phyloP scores from a whole-genome alignment of 2,113 vertebrate genomes.

The Forbesichthys agassizii region DNA sequence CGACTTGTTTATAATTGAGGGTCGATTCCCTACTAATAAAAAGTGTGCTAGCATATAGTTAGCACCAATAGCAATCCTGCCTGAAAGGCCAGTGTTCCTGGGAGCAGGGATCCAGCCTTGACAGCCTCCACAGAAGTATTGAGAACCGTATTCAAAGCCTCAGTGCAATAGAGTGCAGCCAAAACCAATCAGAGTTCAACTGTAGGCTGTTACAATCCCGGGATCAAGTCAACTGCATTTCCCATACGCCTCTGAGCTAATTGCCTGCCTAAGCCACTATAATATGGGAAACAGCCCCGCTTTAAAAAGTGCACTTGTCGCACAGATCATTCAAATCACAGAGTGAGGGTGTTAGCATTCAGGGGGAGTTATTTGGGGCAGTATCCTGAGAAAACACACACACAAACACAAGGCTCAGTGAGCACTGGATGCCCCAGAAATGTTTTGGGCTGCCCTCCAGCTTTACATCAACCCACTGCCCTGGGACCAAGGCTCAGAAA shows the following conservation, averaged over 20 bases:
- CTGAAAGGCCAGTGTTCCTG: slow-evolving; percentile 7
- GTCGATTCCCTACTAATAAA: neutral
- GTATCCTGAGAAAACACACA: slow-evolving; percentile 2
- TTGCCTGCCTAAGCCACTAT: neutral
- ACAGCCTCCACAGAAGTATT: neutral
- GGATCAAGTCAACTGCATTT: slow-evolving; percentile 23
- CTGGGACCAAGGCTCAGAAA: slow-evolving; percentile 18
- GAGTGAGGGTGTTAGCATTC: neutral
- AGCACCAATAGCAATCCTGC: neutral
- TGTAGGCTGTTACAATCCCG: neutral
- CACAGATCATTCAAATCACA: slow-evolving; percentile 60
- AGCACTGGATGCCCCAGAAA: slow-evolving; percentile 61
- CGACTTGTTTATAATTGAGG: slow-evolving; percentile 4
- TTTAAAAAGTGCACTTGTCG: slow-evolving; percentile 32
- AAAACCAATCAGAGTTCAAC: neutral
- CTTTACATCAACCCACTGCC: slow-evolving; percentile 58
- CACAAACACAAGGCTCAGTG: slow-evolving; percentile 19
- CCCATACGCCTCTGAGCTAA: slow-evolving; percentile 25
- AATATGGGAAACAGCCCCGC: slow-evolving; percentile 37
- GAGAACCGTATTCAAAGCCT: neutral
- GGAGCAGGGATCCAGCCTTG: neutral
- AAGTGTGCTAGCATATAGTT: slow-evolving; percentile 6
- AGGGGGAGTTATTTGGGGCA: neutral
- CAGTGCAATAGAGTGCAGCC: neutral
- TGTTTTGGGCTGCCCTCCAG: slow-evolving; percentile 69